phyloP scores from a whole-genome alignment of 2,113 vertebrate genomes.

The Hippopotamus amphibius region DNA sequence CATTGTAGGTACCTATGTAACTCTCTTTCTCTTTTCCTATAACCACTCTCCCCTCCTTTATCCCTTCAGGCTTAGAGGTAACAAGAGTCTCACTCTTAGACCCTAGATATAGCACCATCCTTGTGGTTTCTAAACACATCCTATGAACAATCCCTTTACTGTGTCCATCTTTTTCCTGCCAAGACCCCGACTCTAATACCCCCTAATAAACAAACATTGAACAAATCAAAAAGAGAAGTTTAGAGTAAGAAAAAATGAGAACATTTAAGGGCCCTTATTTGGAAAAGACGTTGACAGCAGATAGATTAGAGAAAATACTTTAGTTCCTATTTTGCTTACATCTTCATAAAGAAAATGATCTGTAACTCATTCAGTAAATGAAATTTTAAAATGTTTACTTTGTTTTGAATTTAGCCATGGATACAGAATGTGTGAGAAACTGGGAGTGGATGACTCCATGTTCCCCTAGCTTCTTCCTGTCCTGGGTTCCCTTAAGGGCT shows the following conservation, averaged over 20 bases:
- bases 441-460: neutral
- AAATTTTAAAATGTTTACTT: neutral
- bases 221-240: neutral
- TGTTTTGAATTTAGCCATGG: neutral
- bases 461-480: neutral
- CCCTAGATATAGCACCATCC: neutral
- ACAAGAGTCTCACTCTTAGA: neutral
- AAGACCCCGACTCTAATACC: neutral
- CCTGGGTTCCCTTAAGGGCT: neutral
- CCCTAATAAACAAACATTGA: slow-evolving; percentile 13
- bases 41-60: neutral
- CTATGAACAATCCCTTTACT: slow-evolving; percentile 1
- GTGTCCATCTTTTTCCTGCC: neutral
- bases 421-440: neutral
- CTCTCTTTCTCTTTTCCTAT: too few species aligned
- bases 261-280: slow-evolving; percentile 34
- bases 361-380: neutral
- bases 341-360: slow-evolving; percentile 23
- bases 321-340: neutral
- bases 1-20: neutral
- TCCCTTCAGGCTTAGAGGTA: neutral
- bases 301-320: neutral
- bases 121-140: neutral
- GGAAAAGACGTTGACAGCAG: neutral
- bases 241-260: slow-evolving; percentile 31